Conservation (phyloP, 2,888 invertebrate genomes). For the Agrotis exclamationis region DNA sequence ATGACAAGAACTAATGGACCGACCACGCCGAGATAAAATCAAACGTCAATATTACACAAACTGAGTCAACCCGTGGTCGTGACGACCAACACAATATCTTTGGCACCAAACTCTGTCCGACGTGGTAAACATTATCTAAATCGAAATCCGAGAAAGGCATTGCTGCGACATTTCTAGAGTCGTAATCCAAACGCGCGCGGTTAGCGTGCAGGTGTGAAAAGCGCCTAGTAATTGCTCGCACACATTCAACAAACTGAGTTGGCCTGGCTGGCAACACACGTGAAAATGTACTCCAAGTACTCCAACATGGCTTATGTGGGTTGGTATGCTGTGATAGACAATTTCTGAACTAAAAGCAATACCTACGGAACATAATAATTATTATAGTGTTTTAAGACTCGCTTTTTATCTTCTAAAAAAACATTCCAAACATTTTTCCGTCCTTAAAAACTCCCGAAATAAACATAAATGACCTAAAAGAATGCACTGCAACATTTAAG, state of each 20-base stretch:
- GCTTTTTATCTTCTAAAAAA: background rate
- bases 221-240: slow-evolving; percentile 82
- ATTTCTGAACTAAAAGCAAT: background rate
- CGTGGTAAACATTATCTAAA: slow-evolving; percentile 65
- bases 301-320: background rate
- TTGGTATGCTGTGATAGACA: background rate
- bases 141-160: slow-evolving; percentile 73
- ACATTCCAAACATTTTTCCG: background rate
- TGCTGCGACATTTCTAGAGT: slow-evolving; percentile 81
- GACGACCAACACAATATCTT: slow-evolving; percentile 68
- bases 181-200: slow-evolving; percentile 75
- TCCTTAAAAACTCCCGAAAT: background rate
- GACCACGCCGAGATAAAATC: slow-evolving; percentile 69
- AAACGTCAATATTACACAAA: slow-evolving; percentile 70
- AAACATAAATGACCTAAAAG: slow-evolving; percentile 28
- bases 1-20: slow-evolving; percentile 65
- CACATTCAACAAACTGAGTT: slow-evolving; percentile 73
- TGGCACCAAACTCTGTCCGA: slow-evolving; percentile 64
- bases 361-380: background rate
- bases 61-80: slow-evolving; percentile 64
- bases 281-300: slow-evolving; percentile 36
- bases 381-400: background rate
- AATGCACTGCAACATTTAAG: slow-evolving; percentile 60
- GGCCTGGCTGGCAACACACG: slow-evolving; percentile 27
- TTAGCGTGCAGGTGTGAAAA: slow-evolving; percentile 89